Conservation (phyloP, 2,113 vertebrate genomes). For the Pseudorasbora parva region DNA sequence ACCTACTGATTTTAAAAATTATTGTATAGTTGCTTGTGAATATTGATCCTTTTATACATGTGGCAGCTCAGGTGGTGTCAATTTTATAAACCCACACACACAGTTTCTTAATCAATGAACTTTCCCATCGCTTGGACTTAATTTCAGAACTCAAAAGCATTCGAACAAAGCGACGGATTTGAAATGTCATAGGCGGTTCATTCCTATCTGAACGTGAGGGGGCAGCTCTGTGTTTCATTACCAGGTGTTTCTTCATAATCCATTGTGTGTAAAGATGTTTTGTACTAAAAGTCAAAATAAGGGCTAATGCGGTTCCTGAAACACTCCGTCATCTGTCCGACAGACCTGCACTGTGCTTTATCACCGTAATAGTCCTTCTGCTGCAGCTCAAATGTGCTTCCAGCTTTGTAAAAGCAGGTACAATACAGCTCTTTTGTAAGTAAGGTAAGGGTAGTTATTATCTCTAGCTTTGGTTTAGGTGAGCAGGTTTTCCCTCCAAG, state of each 20-base stretch:
- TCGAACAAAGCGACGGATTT: conserved; percentile 66
- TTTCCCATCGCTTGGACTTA: conserved; percentile 81
- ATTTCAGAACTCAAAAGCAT: conserved; percentile 68
- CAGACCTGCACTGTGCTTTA: conserved; percentile 62
- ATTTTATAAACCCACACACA: conserved; percentile 65
- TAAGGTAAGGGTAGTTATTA: neutral
- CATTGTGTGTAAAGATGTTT: conserved; percentile 48
- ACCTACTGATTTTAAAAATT: conserved; percentile 82
- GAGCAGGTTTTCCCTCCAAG: conserved; percentile 39
- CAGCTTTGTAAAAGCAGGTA: conserved; percentile 26
- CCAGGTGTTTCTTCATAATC: conserved; percentile 44
- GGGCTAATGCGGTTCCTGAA: conserved; percentile 49
- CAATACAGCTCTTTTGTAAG: conserved; percentile 28
- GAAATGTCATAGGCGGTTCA: conserved; percentile 66
- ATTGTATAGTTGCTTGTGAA: conserved; percentile 88
- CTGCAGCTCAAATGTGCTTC: conserved; percentile 54
- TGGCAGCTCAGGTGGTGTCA: conserved; percentile 98
- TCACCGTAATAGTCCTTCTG: conserved; percentile 37
- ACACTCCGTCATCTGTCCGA: conserved; percentile 54
- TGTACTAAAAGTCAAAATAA: conserved; percentile 58
- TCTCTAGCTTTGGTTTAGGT: conserved; percentile 25
- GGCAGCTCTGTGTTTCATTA: conserved; percentile 57
- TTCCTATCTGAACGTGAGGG: conserved; percentile 50
- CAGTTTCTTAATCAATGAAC: conserved; percentile 83
- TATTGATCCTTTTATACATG: conserved; percentile 86